Conservation (phyloP, 2,113 vertebrate species). For the Laticauda colubrina region DNA sequence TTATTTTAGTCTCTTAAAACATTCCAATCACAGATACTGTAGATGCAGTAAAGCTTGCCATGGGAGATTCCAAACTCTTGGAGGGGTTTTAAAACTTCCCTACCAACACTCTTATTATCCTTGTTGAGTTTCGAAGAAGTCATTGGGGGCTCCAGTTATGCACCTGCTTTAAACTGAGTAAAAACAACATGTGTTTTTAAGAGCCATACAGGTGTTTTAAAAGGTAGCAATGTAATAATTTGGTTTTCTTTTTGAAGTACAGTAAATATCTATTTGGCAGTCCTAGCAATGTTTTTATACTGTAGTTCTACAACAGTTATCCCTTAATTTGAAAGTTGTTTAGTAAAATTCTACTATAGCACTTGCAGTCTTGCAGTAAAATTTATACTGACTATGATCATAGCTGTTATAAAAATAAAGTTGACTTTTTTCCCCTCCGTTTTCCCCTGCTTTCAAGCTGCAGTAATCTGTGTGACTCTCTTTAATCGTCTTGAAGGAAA, state of each 20-base stretch:
- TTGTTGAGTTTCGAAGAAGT: not conserved
- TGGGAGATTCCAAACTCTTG: not conserved
- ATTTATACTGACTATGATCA: not conserved
- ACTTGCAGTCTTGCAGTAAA: not conserved
- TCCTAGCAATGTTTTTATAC: not conserved
- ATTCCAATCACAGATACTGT: not conserved
- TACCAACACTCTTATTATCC: not conserved
- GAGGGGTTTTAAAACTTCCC: not conserved
- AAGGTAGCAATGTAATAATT: not conserved
- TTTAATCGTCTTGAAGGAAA: conserved; percentile 83
- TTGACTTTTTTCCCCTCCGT: not conserved
- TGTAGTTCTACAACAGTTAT: not conserved
- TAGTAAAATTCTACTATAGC: not conserved
- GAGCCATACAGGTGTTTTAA: not conserved
- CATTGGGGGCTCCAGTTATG: not conserved
- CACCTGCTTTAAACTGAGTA: not conserved
- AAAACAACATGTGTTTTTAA: not conserved
- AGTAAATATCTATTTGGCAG: not conserved
- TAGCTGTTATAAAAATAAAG: not conserved
- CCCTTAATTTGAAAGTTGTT: not conserved
- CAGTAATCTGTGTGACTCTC: conserved; percentile 81
- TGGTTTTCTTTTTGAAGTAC: not conserved
- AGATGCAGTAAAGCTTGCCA: not conserved
- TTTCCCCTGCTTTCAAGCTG: conserved; percentile 67
- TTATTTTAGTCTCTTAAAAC: not conserved